These are phyloP conservation scores for Trinorchestia longiramus DNA, from an alignment of 1,140 invertebrate genomes.

Conservation along the genomic window DNA sequence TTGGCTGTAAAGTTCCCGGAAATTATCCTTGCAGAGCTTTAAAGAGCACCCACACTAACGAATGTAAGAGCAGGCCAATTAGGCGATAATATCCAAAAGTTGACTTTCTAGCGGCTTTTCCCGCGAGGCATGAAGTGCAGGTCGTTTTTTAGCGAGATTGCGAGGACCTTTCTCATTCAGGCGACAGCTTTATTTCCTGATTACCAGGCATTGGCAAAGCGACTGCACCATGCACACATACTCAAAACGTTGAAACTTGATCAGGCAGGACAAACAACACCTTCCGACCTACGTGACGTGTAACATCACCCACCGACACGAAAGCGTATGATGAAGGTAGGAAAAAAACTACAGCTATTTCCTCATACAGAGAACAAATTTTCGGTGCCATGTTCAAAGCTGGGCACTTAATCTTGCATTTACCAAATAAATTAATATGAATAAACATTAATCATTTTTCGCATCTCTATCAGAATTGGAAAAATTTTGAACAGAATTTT, in stretches of 20 bases:
- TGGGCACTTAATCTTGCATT: too few relatives aligned
- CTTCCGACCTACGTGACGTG: background rate
- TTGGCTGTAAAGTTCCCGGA: background rate
- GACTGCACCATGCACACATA: background rate
- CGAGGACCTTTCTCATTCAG: background rate
- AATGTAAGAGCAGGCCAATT: background rate
- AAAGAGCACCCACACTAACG: background rate
- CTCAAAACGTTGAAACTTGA: background rate
- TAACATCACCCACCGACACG: background rate
- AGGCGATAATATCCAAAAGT: background rate
- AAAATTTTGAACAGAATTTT: too few relatives aligned
- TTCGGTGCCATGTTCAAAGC: too few relatives aligned
- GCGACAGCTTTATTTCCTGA: conserved; percentile 35
- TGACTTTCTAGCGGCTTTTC: background rate
- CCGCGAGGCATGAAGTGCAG: background rate
- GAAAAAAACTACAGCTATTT: too few relatives aligned
- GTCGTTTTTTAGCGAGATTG: background rate
- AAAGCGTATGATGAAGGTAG: too few relatives aligned
- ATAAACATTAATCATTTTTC: too few relatives aligned
- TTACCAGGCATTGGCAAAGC: background rate
- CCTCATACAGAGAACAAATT: too few relatives aligned
- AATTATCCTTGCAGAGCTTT: background rate
- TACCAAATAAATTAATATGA: too few relatives aligned
- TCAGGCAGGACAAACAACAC: background rate
- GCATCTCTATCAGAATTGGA: too few relatives aligned